phyloP scores from a whole-genome alignment of 2,888 invertebrate genomes.

The Drosophila kuntzei region DNA sequence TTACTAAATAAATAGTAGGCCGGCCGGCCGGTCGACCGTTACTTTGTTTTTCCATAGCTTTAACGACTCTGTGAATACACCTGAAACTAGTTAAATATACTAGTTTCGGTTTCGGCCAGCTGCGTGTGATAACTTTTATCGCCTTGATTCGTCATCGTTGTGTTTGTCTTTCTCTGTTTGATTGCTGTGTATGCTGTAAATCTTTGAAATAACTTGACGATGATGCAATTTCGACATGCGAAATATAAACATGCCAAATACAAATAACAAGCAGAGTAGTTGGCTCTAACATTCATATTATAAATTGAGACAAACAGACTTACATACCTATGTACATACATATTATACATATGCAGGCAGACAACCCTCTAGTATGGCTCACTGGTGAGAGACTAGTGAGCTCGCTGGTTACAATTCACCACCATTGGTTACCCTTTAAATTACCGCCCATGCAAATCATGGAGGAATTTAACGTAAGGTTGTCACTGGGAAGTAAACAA shows the following conservation, averaged over 20 bases:
- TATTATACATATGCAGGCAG: no score
- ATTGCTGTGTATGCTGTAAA: conserved; percentile 45
- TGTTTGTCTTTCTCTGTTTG: no score
- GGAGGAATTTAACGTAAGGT: no score
- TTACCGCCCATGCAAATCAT: no score
- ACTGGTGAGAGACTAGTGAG: no score
- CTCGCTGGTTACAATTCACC: no score
- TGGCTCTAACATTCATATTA: conserved; percentile 43
- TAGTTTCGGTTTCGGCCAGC: conserved; percentile 27
- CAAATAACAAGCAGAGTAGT: conserved; percentile 39
- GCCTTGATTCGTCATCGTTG: conserved; percentile 30
- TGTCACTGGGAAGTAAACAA: no score
- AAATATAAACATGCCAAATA: conserved; percentile 48
- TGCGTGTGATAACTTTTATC: conserved; percentile 65
- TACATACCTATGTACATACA: no score
- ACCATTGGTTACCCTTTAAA: no score
- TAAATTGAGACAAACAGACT: conserved; percentile 21
- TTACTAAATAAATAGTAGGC: conserved; percentile 32
- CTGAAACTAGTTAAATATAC: conserved; percentile 20
- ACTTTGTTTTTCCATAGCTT: conserved; percentile 43
- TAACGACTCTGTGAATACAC: conserved; percentile 30
- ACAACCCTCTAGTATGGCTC: no score
- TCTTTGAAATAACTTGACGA: conserved; percentile 59
- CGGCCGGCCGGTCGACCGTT: conserved; percentile 42
- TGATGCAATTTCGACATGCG: conserved; percentile 71